Evolutionary conservation across 1,140 invertebrate species (phyloP).

Genomic region (Meloidogyne floridensis): DNA sequence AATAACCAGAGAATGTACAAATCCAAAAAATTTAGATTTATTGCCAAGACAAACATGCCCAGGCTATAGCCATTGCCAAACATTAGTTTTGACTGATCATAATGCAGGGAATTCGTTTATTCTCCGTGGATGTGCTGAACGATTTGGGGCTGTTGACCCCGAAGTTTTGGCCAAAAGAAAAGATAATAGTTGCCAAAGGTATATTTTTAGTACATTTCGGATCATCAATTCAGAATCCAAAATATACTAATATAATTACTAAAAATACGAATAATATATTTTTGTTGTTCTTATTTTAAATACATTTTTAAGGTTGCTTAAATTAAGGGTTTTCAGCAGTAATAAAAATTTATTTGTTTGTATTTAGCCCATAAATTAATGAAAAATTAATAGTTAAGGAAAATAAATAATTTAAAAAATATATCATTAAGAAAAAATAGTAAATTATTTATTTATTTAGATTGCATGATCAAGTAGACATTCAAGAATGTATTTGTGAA

Average conservation of each 20-base stretch:
- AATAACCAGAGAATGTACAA: slow-evolving; percentile 6
- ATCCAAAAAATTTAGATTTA: slow-evolving; percentile 16
- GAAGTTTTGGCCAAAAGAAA: slow-evolving; percentile 14
- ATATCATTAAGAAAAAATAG: background rate
- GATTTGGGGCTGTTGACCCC: slow-evolving; percentile 26
- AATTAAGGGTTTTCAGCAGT: too few species aligned
- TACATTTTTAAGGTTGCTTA: too few species aligned
- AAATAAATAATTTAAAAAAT: background rate
- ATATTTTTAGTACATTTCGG: background rate
- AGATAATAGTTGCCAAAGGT: slow-evolving; percentile 30
- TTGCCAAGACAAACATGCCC: slow-evolving; percentile 19
- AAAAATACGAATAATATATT: too few species aligned
- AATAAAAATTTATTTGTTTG: too few species aligned
- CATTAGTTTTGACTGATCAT: slow-evolving; percentile 18
- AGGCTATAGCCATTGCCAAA: slow-evolving; percentile 30
- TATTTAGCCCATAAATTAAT: too few species aligned
- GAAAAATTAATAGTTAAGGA: background rate
- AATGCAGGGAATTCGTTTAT: slow-evolving; percentile 23
- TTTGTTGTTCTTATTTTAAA: too few species aligned
- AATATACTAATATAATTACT: too few species aligned
- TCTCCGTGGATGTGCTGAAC: slow-evolving; percentile 33
- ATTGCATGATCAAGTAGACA: slow-evolving; percentile 30
- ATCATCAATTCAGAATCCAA: too few species aligned
- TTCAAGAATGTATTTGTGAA: slow-evolving; percentile 34
- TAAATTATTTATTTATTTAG: slow-evolving; percentile 20